Conservation (phyloP, 2,888 invertebrate genomes). For the Amorpha juglandis region DNA sequence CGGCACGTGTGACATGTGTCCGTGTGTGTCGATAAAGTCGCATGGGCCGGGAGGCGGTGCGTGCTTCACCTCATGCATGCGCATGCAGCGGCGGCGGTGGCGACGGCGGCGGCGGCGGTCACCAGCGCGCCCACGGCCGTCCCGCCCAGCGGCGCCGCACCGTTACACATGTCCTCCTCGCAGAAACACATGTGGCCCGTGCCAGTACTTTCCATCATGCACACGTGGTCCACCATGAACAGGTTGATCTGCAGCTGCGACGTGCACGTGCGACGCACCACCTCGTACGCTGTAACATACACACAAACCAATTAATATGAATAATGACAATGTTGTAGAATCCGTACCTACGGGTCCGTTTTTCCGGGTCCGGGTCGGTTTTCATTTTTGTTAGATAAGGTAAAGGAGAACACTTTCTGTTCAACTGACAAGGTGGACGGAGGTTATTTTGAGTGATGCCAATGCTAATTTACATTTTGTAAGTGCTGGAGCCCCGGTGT, state of each 20-base stretch:
- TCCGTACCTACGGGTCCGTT: no score
- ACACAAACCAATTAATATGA: no score
- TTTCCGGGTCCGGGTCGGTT: no score
- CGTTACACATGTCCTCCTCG: slow-evolving; percentile 98
- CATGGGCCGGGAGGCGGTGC: slow-evolving; percentile 45
- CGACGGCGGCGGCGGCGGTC: slow-evolving; percentile 48
- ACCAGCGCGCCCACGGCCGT: slow-evolving; percentile 43
- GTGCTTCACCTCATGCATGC: slow-evolving; percentile 79
- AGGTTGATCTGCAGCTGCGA: slow-evolving; percentile 97
- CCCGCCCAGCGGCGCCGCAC: slow-evolving; percentile 50
- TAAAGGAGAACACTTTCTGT: no score
- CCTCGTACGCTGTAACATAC: slow-evolving; percentile 91
- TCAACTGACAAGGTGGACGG: no score
- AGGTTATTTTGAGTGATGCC: no score
- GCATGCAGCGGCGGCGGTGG: slow-evolving; percentile 65
- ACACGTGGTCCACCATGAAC: slow-evolving; percentile 99
- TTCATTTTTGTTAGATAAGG: no score
- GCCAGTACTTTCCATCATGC: slow-evolving; percentile 99
- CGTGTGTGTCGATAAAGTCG: no score
- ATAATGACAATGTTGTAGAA: no score
- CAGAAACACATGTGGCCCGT: slow-evolving; percentile 99
- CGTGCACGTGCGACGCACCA: slow-evolving; percentile 95
- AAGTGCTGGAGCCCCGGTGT: no score
- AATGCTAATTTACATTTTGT: no score
- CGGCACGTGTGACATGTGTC: no score